phyloP scores from a whole-genome alignment of 2,888 invertebrate genomes.

The Heliconius cydno region DNA sequence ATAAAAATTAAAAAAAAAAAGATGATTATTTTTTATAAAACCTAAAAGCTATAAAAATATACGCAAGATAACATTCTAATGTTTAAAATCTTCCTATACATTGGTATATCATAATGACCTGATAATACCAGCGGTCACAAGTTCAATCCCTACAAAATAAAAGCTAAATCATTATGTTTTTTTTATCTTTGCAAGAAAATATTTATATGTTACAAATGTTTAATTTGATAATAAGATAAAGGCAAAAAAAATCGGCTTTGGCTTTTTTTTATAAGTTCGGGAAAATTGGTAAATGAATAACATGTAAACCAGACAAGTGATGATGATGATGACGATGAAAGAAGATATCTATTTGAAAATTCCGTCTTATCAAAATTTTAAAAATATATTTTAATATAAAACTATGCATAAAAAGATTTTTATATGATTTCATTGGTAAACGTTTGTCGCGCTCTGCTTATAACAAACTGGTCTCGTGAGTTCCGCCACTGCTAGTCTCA shows the following conservation, averaged over 20 bases:
- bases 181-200: not conserved
- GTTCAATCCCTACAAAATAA: conserved; percentile 9
- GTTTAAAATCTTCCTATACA: not conserved
- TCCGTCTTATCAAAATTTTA: not conserved
- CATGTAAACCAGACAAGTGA: no score
- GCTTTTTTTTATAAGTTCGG: no score
- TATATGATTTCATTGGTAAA: conserved; percentile 1
- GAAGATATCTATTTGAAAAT: no score
- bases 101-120: conserved; percentile 1
- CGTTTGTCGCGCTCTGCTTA: conserved; percentile 9
- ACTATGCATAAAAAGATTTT: not conserved
- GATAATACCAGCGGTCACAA: not conserved
- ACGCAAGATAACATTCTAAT: not conserved
- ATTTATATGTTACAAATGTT: not conserved
- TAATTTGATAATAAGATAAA: not conserved
- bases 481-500: not conserved
- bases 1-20: no score
- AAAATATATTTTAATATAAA: not conserved
- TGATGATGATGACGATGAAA: no score
- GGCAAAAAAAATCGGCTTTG: not conserved
- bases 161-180: not conserved
- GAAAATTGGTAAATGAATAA: no score
- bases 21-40: not conserved
- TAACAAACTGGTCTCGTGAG: conserved; percentile 1
- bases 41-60: conserved; percentile 5